These are phyloP conservation scores for Pristionchus maxplancki DNA, from an alignment of 2,888 invertebrate species.

Conservation along the genomic window DNA sequence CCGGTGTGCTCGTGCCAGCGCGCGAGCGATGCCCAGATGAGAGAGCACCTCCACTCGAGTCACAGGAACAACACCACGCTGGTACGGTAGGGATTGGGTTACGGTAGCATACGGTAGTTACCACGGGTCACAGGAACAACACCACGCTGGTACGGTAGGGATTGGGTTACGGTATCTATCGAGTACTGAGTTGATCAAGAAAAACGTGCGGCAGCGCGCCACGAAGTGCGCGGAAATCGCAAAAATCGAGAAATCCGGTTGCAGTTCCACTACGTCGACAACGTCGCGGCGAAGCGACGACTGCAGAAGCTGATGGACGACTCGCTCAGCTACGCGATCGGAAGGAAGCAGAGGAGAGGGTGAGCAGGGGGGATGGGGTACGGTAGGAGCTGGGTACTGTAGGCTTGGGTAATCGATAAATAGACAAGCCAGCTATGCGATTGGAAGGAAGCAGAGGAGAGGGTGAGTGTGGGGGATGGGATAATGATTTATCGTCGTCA, in stretches of 20 bases:
- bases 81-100: slow-evolving; percentile 53
- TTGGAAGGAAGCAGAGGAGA: not conserved
- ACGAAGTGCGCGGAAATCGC: not conserved
- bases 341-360: slow-evolving; percentile 47
- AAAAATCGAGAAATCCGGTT: not conserved
- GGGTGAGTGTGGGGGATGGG: no score
- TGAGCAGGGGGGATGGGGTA: not conserved
- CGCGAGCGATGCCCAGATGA: slow-evolving; percentile 75
- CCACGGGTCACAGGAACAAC: not conserved
- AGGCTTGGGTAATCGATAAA: not conserved
- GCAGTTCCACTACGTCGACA: slow-evolving; percentile 75
- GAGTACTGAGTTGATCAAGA: not conserved
- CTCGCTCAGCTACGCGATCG: slow-evolving; percentile 57
- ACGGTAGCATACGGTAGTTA: not conserved
- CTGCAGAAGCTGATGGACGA: slow-evolving; percentile 74
- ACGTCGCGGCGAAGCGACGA: slow-evolving; percentile 70
- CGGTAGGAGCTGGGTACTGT: not conserved
- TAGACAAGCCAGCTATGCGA: not conserved
- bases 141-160: not conserved
- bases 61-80: slow-evolving; percentile 72
- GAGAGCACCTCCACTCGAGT: slow-evolving; percentile 74
- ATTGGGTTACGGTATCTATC: not conserved
- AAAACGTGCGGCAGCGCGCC: not conserved
- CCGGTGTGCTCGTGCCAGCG: slow-evolving; percentile 70
- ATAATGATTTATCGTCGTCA: no score